Base-by-base conservation (phyloP, 2,113 vertebrate genomes). In the Jacana jacana region DNA sequence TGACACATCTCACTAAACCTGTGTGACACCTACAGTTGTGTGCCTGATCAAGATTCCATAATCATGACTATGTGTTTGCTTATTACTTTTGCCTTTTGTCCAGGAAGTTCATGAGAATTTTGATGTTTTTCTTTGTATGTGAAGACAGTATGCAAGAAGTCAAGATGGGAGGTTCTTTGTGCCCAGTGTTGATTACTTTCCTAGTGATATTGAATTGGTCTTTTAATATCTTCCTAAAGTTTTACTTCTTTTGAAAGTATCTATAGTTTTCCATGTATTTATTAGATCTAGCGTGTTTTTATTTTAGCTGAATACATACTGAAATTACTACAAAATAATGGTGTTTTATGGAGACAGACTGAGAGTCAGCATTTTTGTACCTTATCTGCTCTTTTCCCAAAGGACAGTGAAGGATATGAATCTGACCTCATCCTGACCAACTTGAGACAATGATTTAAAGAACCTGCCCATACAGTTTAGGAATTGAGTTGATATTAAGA, bases 181-280 rank as follows among this genome's bases (percentile, higher is more conserved):
- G n/a, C 17, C 52, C 39, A 7, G 5, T 68, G 20, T 84, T 87
- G 49, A 52, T 86, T 69, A 65, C 63, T 84, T 69, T 68, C 16
- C 39, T 79, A 14, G 73, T 76, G 19, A 37, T 92, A 37, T 33
- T 84, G 17, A 85, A 75, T 7, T 76, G 17, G 31, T 64, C 52
- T 63, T 94, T 71, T 70, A 95, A 82, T 82, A 81, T 89, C 23
- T 95, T 63, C 35, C 40, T 64, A 77, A 57, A 93, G 75, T 46
- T 71, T 90, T 90, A 2, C 48, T 69, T 58, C 33, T 76, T 87
- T 71, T 37, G 9, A 65, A 81, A 44, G 9, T 65, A 65, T 71
- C 17, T n/a, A 8, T 68, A 81, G 37, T 76, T 95, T 95, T 86
- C 80, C 49, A 64, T 51, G 57, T 46, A 73, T 82, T 35, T 87